A percentile compares a stretch with the other conserved stretches of the same genome.
Evolutionary conservation across 2,113 vertebrate genomes (phyloP).

Genomic region (Sylvietta virens): DNA sequence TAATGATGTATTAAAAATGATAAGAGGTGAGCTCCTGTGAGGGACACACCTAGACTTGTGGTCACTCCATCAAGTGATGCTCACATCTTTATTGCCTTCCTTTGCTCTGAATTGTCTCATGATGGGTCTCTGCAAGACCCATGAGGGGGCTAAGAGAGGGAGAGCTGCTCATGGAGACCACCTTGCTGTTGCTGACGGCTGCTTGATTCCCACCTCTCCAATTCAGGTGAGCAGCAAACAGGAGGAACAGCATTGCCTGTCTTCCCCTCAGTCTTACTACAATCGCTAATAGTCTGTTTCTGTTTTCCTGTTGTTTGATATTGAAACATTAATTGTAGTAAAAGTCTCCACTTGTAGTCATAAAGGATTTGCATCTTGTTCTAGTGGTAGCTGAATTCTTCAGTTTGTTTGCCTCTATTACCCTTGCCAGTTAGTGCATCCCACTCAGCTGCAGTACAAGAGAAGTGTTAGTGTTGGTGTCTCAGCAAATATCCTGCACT

Average conservation of each 20-base stretch:
- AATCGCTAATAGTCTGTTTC: neutral
- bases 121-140: neutral
- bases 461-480: neutral
- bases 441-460: neutral
- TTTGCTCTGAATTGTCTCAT: neutral
- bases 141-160: neutral
- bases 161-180: neutral
- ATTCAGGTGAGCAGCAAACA: neutral
- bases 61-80: accelerated
- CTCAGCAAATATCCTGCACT: neutral
- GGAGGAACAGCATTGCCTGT: neutral
- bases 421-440: neutral
- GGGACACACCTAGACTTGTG: neutral
- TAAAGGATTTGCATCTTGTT: neutral
- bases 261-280: neutral
- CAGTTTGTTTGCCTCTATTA: neutral
- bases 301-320: neutral
- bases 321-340: neutral
- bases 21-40: neutral
- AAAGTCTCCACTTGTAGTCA: neutral
- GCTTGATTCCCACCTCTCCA: neutral
- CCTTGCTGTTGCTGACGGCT: neutral
- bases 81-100: neutral
- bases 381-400: neutral
- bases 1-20: neutral